Percentiles rank a stretch among this genome's conserved stretches.
These are phyloP conservation scores for Mayetiola destructor DNA, from an alignment of 2,888 invertebrate genomes.

Conservation along the genomic window DNA sequence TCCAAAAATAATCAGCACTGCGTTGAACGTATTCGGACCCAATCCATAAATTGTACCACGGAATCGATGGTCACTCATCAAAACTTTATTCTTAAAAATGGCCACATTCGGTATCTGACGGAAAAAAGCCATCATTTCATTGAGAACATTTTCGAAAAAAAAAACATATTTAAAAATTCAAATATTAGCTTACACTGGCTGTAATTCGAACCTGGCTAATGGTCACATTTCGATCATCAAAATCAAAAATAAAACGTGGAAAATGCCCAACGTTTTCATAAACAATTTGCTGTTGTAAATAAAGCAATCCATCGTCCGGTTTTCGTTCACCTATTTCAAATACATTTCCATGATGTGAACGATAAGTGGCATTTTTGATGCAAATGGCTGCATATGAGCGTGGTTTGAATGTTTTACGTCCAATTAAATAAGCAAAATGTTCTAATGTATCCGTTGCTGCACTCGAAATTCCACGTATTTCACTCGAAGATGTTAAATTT, in stretches of 20 bases:
- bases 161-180: not conserved
- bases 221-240: not conserved
- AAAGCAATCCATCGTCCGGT: not conserved
- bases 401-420: not conserved
- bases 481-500: not conserved
- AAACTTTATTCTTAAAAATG: not conserved
- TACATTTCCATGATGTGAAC: not conserved
- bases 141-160: not conserved
- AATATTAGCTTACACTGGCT: not conserved
- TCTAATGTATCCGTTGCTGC: not conserved
- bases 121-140: not conserved
- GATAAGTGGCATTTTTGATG: not conserved
- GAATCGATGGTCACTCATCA: not conserved
- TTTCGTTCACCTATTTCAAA: not conserved
- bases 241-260: not conserved
- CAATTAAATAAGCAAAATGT: not conserved
- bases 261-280: not conserved
- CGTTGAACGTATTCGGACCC: not conserved
- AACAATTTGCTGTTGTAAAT: not conserved
- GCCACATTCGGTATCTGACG: not conserved
- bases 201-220: not conserved
- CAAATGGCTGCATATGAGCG: constrained; percentile 1
- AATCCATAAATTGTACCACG: not conserved
- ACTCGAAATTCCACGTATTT: not conserved
- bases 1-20: not conserved